Percentiles rank a stretch among this genome's conserved stretches.
phyloP scores from a whole-genome alignment of 2,888 invertebrate species.

The Gonocerus acuteangulatus region DNA sequence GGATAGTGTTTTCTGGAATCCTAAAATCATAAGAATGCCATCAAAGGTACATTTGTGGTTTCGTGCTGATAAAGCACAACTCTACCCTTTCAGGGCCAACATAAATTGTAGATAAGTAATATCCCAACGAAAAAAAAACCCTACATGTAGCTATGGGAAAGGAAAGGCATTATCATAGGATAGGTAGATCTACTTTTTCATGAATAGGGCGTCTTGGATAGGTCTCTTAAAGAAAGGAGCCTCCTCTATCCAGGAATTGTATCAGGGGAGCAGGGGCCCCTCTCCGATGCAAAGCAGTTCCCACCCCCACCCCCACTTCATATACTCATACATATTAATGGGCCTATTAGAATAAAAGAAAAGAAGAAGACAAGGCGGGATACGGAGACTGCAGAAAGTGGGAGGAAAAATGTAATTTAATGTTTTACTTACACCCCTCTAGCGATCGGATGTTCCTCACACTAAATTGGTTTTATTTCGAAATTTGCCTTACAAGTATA shows the following conservation, averaged over 20 bases:
- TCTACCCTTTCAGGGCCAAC: too few relatives aligned
- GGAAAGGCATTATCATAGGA: constrained; percentile 10
- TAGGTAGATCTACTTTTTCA: too few relatives aligned
- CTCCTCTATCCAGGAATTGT: constrained; percentile 7
- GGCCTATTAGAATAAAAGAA: constrained; percentile 13
- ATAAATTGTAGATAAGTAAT: too few relatives aligned
- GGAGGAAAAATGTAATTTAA: constrained; percentile 12
- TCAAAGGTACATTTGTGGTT: too few relatives aligned
- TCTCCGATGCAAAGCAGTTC: constrained; percentile 16
- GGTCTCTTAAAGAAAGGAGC: constrained; percentile 7
- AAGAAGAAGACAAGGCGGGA: constrained; percentile 2
- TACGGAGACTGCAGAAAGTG: too few relatives aligned
- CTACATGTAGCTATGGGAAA: background rate
- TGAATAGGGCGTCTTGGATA: background rate
- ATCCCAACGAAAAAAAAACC: too few relatives aligned
- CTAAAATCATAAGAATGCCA: too few relatives aligned
- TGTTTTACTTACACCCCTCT: constrained; percentile 5
- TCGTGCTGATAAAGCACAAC: too few relatives aligned
- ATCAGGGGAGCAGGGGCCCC: constrained; percentile 4
- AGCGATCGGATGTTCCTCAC: too few relatives aligned
- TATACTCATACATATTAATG: constrained; percentile 20
- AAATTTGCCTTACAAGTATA: too few relatives aligned
- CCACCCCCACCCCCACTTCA: background rate
- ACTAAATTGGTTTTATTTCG: too few relatives aligned
- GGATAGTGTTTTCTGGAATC: too few relatives aligned